Evolutionary conservation across 2,797 vertebrate species (phyloP).

Genomic region (Neostethus bicornis): DNA sequence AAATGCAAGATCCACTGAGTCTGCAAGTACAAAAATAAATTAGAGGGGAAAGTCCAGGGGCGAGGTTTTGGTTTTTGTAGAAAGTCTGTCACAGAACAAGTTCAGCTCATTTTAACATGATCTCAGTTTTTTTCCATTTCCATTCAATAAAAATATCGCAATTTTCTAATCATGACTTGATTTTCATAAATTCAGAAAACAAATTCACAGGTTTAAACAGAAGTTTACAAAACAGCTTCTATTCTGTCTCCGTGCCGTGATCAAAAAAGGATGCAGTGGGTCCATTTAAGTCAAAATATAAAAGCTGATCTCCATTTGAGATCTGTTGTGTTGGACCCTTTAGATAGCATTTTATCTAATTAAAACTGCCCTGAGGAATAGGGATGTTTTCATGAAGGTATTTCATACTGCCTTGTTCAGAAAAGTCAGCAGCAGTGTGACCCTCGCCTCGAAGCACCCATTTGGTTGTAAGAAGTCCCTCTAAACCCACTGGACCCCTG

Average conservation of each 20-base stretch:
- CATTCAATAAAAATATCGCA: background rate
- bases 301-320: no score
- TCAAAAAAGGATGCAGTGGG: no score
- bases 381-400: conserved; percentile 94
- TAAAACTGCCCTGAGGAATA: conserved; percentile 77
- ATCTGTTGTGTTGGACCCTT: conserved; percentile 11
- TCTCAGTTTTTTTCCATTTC: conserved; percentile 7
- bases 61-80: conserved; percentile 21
- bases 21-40: conserved; percentile 68
- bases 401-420: conserved; percentile 93
- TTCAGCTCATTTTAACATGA: conserved; percentile 3
- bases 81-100: conserved; percentile 5
- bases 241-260: no score
- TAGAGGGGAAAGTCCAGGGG: conserved; percentile 57
- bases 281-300: no score
- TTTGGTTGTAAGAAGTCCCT: conserved; percentile 95
- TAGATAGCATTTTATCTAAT: conserved; percentile 41
- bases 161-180: background rate
- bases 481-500: conserved; percentile 93
- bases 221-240: conserved; percentile 10
- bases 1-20: conserved; percentile 24
- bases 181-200: conserved; percentile 7
- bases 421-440: conserved; percentile 94
- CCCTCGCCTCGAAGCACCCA: conserved; percentile 92
- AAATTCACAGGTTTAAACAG: conserved; percentile 11